These are phyloP conservation scores for Habropoda laboriosa DNA, from an alignment of 1,140 invertebrate species.

Conservation along the genomic window DNA sequence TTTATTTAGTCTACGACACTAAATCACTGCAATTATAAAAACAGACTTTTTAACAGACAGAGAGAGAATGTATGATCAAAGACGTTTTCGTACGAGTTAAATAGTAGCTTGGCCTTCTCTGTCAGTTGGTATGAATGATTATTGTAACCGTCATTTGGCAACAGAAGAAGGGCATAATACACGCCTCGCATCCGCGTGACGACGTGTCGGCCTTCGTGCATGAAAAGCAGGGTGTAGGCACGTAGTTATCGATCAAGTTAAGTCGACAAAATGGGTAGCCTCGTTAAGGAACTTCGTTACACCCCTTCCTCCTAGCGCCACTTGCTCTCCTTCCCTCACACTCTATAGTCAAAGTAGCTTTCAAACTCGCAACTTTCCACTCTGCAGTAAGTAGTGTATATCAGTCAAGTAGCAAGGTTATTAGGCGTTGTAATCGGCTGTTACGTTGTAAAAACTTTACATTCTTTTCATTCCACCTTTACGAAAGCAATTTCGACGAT, in stretches of 20 bases:
- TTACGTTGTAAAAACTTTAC: conserved; percentile 56
- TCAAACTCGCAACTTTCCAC: conserved; percentile 76
- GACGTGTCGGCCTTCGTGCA: conserved; percentile 57
- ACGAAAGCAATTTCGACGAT: not conserved
- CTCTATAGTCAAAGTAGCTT: conserved; percentile 73
- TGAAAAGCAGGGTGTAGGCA: conserved; percentile 64
- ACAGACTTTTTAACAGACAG: too few relatives aligned
- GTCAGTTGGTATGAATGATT: not conserved
- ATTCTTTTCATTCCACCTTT: conserved; percentile 25
- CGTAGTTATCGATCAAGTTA: conserved; percentile 75
- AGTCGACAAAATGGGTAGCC: conserved; percentile 75
- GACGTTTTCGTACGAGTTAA: too few relatives aligned
- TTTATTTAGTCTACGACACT: too few relatives aligned
- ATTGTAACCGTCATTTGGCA: conserved; percentile 11
- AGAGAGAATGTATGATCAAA: too few relatives aligned
- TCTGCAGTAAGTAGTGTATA: conserved; percentile 70
- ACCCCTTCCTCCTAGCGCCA: conserved; percentile 28
- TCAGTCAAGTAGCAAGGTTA: conserved; percentile 67
- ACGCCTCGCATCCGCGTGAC: conserved; percentile 50
- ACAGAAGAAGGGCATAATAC: conserved; percentile 56
- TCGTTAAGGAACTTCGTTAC: conserved; percentile 77
- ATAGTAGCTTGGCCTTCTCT: too few relatives aligned
- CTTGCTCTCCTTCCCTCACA: conserved; percentile 44
- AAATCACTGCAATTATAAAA: too few relatives aligned
- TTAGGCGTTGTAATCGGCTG: conserved; percentile 68